Conservation (phyloP, 2,888 invertebrate genomes). For the Ophraella communa region DNA sequence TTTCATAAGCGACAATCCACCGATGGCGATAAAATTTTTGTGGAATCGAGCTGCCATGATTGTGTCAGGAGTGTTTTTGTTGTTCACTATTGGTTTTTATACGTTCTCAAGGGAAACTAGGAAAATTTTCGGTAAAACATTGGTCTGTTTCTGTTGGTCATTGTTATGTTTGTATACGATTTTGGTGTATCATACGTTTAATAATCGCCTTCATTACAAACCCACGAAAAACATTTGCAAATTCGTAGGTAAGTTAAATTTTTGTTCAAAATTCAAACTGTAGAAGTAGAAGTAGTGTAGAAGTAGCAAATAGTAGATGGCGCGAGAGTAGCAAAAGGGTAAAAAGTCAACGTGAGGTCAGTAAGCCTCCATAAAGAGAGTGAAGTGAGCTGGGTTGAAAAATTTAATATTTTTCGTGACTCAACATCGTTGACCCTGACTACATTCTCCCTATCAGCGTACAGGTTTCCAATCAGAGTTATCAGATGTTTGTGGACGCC, state of each 20-base stretch:
- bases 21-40: slow-evolving; percentile 38
- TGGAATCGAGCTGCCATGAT: slow-evolving; percentile 43
- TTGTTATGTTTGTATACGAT: slow-evolving; percentile 36
- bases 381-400: no score
- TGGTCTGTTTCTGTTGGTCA: slow-evolving; percentile 44
- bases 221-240: slow-evolving; percentile 3
- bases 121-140: slow-evolving; percentile 46
- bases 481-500: no score
- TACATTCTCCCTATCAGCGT: no score
- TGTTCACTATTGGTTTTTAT: slow-evolving; percentile 41
- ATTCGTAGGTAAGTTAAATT: slow-evolving; percentile 8
- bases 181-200: slow-evolving; percentile 37
- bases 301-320: no score
- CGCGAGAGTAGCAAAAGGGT: neutral
- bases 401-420: no score
- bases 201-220: slow-evolving; percentile 17
- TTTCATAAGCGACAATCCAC: slow-evolving; percentile 9
- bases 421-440: no score
- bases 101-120: slow-evolving; percentile 40
- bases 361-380: no score
- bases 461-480: no score
- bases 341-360: neutral
- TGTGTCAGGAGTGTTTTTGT: slow-evolving; percentile 41
- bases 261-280: no score
- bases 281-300: no score